Evolutionary conservation across 2,113 vertebrate genomes (phyloP).

Genomic region (Neopipo cinnamomea): DNA sequence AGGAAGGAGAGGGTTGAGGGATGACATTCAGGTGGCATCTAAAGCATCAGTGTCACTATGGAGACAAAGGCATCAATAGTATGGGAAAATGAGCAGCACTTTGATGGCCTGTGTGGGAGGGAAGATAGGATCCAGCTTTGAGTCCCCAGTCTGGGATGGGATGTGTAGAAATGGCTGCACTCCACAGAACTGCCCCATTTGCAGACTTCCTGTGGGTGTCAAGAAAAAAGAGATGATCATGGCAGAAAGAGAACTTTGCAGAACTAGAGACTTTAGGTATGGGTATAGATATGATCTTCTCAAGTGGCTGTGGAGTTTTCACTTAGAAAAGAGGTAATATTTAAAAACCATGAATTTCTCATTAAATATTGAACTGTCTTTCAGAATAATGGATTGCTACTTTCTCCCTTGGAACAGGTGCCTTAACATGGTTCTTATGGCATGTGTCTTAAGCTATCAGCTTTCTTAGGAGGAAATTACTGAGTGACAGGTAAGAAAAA

Average conservation of each 20-base stretch:
- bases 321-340: not conserved
- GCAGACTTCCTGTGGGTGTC: not conserved
- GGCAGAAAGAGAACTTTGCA: not conserved
- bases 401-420: not conserved
- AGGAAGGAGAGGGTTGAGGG: not conserved
- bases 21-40: not conserved
- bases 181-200: rapidly evolving
- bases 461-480: not conserved
- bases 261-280: not conserved
- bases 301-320: not conserved
- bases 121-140: not conserved
- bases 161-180: not conserved
- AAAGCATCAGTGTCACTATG: not conserved
- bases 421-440: not conserved
- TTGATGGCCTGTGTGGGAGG: not conserved
- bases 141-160: not conserved
- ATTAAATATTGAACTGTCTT: not conserved
- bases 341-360: not conserved
- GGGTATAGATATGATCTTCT: rapidly evolving
- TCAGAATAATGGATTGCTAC: not conserved
- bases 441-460: not conserved
- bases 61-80: not conserved
- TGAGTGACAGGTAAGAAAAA: not conserved
- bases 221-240: not conserved
- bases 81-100: not conserved